Base-by-base conservation (phyloP, 1,140 invertebrate genomes). In the Drosophila ogumai region DNA sequence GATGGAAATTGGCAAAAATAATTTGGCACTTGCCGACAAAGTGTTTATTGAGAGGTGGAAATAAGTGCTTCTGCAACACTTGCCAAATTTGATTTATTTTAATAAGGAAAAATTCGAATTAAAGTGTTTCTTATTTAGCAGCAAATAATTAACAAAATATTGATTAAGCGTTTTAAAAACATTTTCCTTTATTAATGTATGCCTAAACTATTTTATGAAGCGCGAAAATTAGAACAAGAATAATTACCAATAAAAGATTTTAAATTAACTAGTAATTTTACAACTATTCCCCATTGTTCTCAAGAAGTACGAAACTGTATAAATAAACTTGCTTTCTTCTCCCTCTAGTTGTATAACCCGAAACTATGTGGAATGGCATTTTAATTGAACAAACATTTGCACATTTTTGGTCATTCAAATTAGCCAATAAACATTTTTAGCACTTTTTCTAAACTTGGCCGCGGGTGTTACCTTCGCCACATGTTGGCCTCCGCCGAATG, bases 361-460 rank as follows among this genome's bases (percentile, higher is more conserved):
- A 32, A 68, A 75, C 43, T 46, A 55, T 59, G 47, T 15, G 43
- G 54, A 66, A 81, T 56, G 49, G 40, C 28, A 65, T 66, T 76
- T 81, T 60, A 80, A 81, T 79, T 79, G 68, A 60, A 56, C 17
- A 79, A 61, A 57, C 50, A 78, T 66, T 72, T 66, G 60, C 52
- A 61, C 69, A 79, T 79, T 73, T 64, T 63, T 60, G 56, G 50
- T 58, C 47, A 52, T 57, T 34, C 10, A 31, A 76, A 74, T 66
- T 36, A 46, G 47, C 44, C 71, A 67, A 52, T 52, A 66, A 66
- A 58, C 32, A 59, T 31, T 38, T 50, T 59, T 59, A 71, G 66
- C 67, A 72, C 68, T 59, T 50, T 38, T 49, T 36, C 31, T 54
- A 6, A 43, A 22, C 36, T 43, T 36, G 50, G 50, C 65, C 36